These are phyloP conservation scores for Euplagia quadripunctaria DNA, from an alignment of 2,888 invertebrate species.

Conservation along the genomic window DNA sequence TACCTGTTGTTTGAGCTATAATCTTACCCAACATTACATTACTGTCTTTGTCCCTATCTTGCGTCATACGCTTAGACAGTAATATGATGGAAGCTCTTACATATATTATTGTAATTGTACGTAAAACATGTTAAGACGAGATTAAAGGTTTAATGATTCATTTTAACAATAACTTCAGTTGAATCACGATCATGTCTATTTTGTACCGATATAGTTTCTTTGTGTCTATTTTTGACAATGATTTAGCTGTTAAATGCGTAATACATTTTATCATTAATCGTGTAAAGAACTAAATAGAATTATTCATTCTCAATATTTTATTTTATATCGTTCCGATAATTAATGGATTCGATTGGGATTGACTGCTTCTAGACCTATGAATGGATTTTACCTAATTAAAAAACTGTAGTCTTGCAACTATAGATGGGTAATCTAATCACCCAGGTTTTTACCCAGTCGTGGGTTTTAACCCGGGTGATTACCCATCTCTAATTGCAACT, in stretches of 20 bases:
- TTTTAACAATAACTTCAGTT: background rate
- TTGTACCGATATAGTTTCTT: conserved; percentile 1
- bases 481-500: too few species aligned
- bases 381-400: too few species aligned
- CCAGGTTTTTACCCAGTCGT: too few species aligned
- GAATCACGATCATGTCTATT: background rate
- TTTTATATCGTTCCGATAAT: background rate
- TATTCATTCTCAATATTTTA: background rate
- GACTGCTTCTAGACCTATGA: too few species aligned
- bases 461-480: too few species aligned
- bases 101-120: background rate
- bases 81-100: background rate
- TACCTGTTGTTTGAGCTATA: background rate
- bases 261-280: background rate
- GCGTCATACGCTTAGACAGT: too few species aligned
- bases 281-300: background rate
- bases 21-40: background rate
- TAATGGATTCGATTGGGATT: background rate
- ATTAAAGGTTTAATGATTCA: background rate
- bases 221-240: background rate
- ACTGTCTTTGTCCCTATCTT: background rate
- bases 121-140: background rate
- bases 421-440: too few species aligned
- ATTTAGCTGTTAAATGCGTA: background rate
- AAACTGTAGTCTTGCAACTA: too few species aligned